These are phyloP conservation scores for Acrobasis repandana DNA, from an alignment of 2,888 invertebrate genomes.

Conservation along the genomic window DNA sequence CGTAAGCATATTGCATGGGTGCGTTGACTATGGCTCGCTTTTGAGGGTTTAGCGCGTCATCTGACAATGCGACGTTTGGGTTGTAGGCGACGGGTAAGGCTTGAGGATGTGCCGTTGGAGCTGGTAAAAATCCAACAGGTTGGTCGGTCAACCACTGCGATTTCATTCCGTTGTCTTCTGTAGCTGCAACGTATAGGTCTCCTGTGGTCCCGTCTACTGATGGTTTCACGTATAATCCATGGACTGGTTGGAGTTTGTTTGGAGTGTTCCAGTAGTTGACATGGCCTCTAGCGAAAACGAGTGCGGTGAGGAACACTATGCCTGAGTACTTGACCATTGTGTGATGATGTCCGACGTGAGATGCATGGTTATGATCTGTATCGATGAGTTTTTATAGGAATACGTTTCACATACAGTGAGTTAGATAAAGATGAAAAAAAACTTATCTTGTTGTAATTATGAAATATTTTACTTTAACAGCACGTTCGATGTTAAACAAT, in stretches of 20 bases:
- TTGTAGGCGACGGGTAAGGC: slow-evolving; percentile 42
- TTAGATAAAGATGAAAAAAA: slow-evolving; percentile 13
- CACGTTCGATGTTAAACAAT: slow-evolving; percentile 28
- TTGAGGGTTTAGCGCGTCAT: slow-evolving; percentile 45
- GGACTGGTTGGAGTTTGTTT: slow-evolving; percentile 65
- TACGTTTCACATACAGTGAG: background rate
- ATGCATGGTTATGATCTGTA: slow-evolving; percentile 7
- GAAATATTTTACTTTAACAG: slow-evolving; percentile 2
- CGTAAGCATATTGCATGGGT: slow-evolving; percentile 59
- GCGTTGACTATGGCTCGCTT: slow-evolving; percentile 58
- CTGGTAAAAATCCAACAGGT: slow-evolving; percentile 61
- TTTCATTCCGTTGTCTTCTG: slow-evolving; percentile 66
- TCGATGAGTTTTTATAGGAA: slow-evolving; percentile 18
- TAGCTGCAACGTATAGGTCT: slow-evolving; percentile 73
- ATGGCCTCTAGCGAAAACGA: slow-evolving; percentile 40
- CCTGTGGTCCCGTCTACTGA: slow-evolving; percentile 70
- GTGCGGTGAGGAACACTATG: slow-evolving; percentile 27
- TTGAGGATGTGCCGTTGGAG: slow-evolving; percentile 45
- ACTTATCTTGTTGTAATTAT: background rate
- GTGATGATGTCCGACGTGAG: slow-evolving; percentile 11
- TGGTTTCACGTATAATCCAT: slow-evolving; percentile 69
- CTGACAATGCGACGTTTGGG: slow-evolving; percentile 47
- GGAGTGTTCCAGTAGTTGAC: slow-evolving; percentile 48
- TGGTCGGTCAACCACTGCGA: slow-evolving; percentile 72
- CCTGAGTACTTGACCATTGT: slow-evolving; percentile 33